These are phyloP conservation scores for Otus sunia DNA, from an alignment of 2,113 vertebrate genomes.

Conservation along the genomic window DNA sequence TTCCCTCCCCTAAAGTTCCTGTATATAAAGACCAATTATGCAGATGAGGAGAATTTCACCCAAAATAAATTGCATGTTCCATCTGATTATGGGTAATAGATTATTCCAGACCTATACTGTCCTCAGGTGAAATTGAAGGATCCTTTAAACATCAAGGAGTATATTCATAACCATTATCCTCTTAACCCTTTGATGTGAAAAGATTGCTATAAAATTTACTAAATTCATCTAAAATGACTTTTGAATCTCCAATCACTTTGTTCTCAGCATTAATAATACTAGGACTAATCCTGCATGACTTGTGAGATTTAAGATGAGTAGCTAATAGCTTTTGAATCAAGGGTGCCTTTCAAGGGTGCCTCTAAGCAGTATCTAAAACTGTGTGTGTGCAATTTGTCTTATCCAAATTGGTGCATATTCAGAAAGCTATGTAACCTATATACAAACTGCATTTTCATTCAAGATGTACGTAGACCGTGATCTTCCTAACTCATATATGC, in stretches of 20 bases:
- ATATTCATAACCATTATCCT: slow-evolving; percentile 70
- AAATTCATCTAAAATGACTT: slow-evolving; percentile 72
- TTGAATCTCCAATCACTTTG: slow-evolving; percentile 70
- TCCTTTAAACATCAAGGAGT: slow-evolving; percentile 69
- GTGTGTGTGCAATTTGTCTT: slow-evolving; percentile 58
- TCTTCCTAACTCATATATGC: slow-evolving; percentile 31
- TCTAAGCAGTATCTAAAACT: slow-evolving; percentile 59
- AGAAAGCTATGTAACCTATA: slow-evolving; percentile 42
- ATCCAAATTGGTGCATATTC: slow-evolving; percentile 59
- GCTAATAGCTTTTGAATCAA: slow-evolving; percentile 73
- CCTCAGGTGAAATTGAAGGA: slow-evolving; percentile 65
- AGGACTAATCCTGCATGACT: slow-evolving; percentile 72
- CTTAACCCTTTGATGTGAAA: slow-evolving; percentile 75
- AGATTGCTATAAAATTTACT: slow-evolving; percentile 68
- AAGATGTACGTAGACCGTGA: not conserved
- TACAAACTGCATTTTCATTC: slow-evolving; percentile 48
- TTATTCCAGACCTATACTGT: slow-evolving; percentile 58
- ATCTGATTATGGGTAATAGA: slow-evolving; percentile 61
- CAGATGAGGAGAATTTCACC: slow-evolving; percentile 58
- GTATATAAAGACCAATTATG: slow-evolving; percentile 55
- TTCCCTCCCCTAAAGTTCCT: not conserved
- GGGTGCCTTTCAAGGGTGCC: slow-evolving; percentile 59
- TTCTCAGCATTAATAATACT: slow-evolving; percentile 73
- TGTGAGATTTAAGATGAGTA: slow-evolving; percentile 70
- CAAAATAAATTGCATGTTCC: slow-evolving; percentile 60